Percentiles rank a stretch among this genome's conserved stretches.
phyloP scores from a whole-genome alignment of 2,797 vertebrate species.

The Phylloscopus collybita region DNA sequence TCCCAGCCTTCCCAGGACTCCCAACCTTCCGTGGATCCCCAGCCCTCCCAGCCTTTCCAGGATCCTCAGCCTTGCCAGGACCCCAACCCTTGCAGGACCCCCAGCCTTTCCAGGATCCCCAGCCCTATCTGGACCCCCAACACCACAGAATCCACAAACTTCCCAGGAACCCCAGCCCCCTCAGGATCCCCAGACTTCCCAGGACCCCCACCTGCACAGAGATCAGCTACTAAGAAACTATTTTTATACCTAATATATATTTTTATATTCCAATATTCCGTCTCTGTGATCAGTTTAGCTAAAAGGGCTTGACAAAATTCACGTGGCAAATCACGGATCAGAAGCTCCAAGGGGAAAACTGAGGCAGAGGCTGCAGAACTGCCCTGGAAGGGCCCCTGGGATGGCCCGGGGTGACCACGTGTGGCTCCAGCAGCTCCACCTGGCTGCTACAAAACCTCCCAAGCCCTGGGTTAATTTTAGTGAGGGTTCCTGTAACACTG shows the following conservation, averaged over 20 bases:
- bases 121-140: no score
- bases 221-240: not conserved
- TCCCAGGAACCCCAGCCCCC: not conserved
- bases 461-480: not conserved
- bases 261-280: not conserved
- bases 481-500: not conserved
- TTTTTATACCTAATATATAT: not conserved
- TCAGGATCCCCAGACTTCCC: not conserved
- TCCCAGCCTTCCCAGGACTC: not conserved
- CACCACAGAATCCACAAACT: not conserved
- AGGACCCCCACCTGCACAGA: rapidly evolving
- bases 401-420: not conserved
- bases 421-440: rapidly evolving
- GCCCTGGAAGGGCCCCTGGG: rapidly evolving
- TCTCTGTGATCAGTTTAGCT: not conserved
- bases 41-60: not conserved
- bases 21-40: no score
- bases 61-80: not conserved
- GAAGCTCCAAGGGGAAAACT: not conserved
- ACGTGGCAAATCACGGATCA: rapidly evolving
- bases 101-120: not conserved
- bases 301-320: not conserved
- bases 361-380: not conserved
- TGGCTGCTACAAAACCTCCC: not conserved
- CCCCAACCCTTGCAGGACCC: rapidly evolving